Conservation (phyloP, 2,113 vertebrate species). For the Rhabdornis inornatus region DNA sequence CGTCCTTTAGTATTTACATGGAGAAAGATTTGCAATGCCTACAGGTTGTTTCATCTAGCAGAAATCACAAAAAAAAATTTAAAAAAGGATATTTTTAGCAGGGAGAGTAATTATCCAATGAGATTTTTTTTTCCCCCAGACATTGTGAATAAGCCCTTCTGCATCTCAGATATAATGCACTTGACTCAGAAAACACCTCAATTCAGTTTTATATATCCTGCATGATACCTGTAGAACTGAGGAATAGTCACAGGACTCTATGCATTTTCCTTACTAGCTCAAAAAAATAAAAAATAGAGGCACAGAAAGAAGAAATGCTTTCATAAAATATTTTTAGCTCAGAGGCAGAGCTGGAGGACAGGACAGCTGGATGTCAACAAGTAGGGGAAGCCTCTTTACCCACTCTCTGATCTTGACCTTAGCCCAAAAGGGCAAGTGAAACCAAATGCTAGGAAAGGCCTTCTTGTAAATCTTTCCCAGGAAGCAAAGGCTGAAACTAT, state of each 20-base stretch:
- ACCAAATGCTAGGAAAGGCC: background rate
- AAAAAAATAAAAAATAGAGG: background rate
- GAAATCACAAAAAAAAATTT: background rate
- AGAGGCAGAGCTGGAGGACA: background rate
- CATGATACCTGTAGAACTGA: background rate
- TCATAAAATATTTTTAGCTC: background rate
- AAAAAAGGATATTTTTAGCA: background rate
- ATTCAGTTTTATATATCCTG: background rate
- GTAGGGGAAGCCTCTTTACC: background rate
- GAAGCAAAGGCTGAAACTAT: background rate
- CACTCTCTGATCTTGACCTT: slow-evolving; percentile 9
- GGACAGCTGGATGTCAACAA: background rate
- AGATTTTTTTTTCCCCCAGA: background rate
- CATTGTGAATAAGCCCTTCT: background rate
- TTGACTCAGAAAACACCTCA: background rate
- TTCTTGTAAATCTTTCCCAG: background rate
- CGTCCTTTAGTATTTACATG: background rate
- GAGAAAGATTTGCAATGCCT: background rate
- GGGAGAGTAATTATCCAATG: background rate
- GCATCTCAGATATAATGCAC: background rate
- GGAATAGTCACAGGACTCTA: background rate
- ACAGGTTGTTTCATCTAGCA: background rate
- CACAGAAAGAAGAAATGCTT: background rate
- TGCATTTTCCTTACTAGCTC: background rate
- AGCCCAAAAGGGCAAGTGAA: slow-evolving; percentile 5